A percentile compares a stretch with the other conserved stretches of the same genome.
Conservation (phyloP, 2,113 vertebrate species). For the Puffinus mauretanicus region DNA sequence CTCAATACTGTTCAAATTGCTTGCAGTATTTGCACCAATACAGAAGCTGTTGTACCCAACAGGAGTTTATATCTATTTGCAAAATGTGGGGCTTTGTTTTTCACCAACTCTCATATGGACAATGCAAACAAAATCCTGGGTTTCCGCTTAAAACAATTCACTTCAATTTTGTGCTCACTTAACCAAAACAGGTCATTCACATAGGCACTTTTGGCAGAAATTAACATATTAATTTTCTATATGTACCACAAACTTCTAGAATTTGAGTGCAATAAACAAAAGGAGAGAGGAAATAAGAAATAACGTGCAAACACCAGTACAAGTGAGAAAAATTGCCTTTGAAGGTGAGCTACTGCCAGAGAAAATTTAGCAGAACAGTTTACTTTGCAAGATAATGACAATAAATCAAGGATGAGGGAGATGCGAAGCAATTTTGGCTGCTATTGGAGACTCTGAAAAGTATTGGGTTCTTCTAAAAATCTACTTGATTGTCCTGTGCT, state of each 20-base stretch:
- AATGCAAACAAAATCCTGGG: background rate
- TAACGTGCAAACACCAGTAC: background rate
- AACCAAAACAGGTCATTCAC: background rate
- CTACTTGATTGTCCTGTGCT: background rate
- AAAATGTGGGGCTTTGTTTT: rapidly evolving
- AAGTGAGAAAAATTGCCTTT: background rate
- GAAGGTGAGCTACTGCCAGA: background rate
- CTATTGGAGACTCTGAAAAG: background rate
- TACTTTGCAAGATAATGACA: background rate
- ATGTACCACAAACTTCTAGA: background rate
- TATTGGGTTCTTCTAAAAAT: background rate
- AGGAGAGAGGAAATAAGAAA: background rate
- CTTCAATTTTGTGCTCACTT: background rate
- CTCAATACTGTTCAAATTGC: background rate
- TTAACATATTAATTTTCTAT: background rate
- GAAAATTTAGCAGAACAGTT: background rate
- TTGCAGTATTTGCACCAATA: background rate
- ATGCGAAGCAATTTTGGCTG: background rate
- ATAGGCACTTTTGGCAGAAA: background rate
- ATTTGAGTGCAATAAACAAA: background rate
- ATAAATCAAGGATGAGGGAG: background rate
- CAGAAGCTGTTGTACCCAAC: background rate
- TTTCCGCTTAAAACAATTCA: background rate
- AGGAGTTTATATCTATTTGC: background rate
- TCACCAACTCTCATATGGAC: background rate